Conservation (phyloP, 2,113 vertebrate genomes). For the Orientallactaga bullata region DNA sequence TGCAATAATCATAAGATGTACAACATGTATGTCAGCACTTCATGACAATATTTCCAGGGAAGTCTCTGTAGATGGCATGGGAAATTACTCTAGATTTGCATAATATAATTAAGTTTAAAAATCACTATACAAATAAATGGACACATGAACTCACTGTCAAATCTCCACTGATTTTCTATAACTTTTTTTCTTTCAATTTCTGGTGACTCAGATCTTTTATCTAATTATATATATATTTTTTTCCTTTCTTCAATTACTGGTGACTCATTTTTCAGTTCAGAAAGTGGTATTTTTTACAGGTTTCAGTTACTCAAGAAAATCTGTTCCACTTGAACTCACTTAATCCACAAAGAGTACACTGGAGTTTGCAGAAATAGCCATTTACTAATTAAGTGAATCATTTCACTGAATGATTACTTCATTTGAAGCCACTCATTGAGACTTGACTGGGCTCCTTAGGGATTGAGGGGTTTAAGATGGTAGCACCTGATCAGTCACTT, state of each 20-base stretch:
- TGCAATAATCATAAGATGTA: too few species aligned
- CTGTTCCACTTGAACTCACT: background rate
- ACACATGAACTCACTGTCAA: too few species aligned
- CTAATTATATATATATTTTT: background rate
- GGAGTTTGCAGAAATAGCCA: conserved; percentile 1
- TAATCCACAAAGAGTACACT: background rate
- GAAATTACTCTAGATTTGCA: too few species aligned
- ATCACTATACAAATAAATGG: too few species aligned
- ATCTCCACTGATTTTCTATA: too few species aligned
- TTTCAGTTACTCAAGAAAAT: conserved; percentile 23
- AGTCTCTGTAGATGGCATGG: too few species aligned
- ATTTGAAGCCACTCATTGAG: background rate
- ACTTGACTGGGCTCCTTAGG: background rate
- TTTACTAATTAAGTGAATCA: conserved; percentile 30
- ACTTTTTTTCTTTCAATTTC: background rate
- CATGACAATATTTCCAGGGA: too few species aligned
- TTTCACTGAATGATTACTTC: conserved; percentile 5
- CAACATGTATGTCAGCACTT: too few species aligned
- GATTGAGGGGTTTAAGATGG: background rate
- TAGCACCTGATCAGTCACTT: background rate
- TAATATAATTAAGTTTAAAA: too few species aligned
- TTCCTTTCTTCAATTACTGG: background rate
- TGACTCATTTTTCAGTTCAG: background rate
- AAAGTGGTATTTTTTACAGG: background rate
- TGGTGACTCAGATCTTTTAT: background rate